Evolutionary conservation across 1,140 invertebrate species (phyloP), one percentile per base, ranked within the genome.

Genomic region (Manduca sexta): DNA sequence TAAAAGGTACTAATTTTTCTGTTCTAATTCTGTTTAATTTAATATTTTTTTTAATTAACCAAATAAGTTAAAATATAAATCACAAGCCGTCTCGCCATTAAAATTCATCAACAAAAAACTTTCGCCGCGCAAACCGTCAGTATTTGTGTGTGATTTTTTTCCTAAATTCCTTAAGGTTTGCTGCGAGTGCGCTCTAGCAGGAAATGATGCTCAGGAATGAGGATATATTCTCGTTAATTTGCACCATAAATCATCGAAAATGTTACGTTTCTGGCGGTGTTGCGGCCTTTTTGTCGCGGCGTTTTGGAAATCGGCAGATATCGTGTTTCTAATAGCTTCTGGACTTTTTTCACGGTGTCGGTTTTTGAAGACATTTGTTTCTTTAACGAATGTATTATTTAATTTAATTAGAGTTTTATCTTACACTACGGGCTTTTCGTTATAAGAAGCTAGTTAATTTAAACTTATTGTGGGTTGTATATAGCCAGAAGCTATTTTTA

Each of bases 201-300:
- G 81, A 84, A 84, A 83, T 81, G 79, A 81, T 65, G 75, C 56
- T 66, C 60, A 64, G 77, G 81, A 84, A 84, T 84, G 81, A 84
- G 81, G 81, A 84, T 84, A 84, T 82, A 69, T 80, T 76, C 79
- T 80, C 71, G 78, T 83, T 84, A 84, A 84, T 84, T 81, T 83
- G 79, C 75, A 65, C 60, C 81, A 84, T 84, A 84, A 84, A 84
- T 84, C 81, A 84, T 84, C 79, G 74, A 66, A 69, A 81, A 82
- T 74, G 76, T 80, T 70, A n/a, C n/a, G 26, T 65, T 76, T 69
- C 62, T 77, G 73, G 68, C 65, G 49, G 51, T 50, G 50, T 56
- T 56, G 67, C 72, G 64, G 60, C 38, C 38, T 18, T 61, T 82
- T 79, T 79, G 75, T 65, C 58, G 64, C 69, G 54, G 52, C 53